Percentiles rank a stretch among this genome's conserved stretches.
Conservation (phyloP, 1,140 invertebrate species). For the Listronotus bonariensis region DNA sequence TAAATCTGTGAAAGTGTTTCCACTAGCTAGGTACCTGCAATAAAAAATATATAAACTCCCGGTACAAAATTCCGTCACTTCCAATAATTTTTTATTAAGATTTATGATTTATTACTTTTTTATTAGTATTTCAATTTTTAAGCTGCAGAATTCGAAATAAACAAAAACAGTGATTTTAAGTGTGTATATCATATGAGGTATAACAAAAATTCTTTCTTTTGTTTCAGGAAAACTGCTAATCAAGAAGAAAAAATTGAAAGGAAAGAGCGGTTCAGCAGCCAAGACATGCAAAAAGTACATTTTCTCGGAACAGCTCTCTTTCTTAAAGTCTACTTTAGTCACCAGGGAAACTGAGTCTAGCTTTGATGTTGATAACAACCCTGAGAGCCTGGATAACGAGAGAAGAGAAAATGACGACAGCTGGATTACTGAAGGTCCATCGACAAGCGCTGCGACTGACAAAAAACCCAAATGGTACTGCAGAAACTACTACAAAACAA, state of each 20-base stretch:
- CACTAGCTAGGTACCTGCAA: too few species aligned
- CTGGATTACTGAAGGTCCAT: conserved; percentile 3
- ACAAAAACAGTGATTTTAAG: too few species aligned
- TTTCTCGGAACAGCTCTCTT: conserved; percentile 2
- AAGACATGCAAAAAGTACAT: conserved; percentile 3
- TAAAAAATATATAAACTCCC: too few species aligned
- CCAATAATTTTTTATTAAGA: too few species aligned
- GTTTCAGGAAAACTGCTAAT: neutral
- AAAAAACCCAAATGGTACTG: conserved; percentile 4
- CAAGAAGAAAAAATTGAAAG: neutral
- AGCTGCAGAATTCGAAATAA: too few species aligned
- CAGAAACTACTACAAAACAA: conserved; percentile 4
- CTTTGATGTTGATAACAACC: conserved; percentile 2
- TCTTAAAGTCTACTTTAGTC: conserved; percentile 4
- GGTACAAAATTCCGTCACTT: too few species aligned
- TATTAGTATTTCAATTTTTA: too few species aligned
- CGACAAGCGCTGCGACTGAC: conserved; percentile 1
- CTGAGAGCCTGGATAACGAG: conserved; percentile 3
- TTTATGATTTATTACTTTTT: too few species aligned
- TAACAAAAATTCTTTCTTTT: conserved; percentile 9
- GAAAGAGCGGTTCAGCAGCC: too few species aligned
- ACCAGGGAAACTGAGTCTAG: conserved; percentile 2
- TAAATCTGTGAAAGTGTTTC: conserved; percentile 9
- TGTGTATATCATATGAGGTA: too few species aligned
- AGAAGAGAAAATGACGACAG: conserved; percentile 2